These are phyloP conservation scores for Myrmecophaga tridactyla DNA, from an alignment of 2,113 vertebrate genomes.

Conservation along the genomic window DNA sequence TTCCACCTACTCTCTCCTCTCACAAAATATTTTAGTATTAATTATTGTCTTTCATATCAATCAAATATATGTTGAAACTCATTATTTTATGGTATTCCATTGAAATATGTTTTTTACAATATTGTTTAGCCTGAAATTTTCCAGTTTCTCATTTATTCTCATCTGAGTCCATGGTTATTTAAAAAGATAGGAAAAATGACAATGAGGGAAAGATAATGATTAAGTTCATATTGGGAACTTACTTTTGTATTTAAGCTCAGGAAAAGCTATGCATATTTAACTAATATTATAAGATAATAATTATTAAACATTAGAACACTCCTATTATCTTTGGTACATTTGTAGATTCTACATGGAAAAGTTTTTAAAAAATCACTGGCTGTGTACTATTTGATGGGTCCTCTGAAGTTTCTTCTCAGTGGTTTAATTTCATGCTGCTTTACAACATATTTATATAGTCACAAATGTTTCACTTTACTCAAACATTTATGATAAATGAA, in stretches of 20 bases:
- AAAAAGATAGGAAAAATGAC: background rate
- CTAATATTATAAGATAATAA: background rate
- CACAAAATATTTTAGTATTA: conserved; percentile 29
- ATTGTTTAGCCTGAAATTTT: conserved; percentile 47
- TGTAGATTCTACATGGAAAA: background rate
- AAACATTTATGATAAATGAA: background rate
- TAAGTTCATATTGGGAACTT: conserved; percentile 3
- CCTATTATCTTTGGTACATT: background rate
- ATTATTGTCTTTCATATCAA: conserved; percentile 41
- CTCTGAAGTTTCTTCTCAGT: background rate
- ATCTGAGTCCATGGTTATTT: background rate
- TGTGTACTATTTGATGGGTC: background rate
- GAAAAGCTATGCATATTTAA: background rate
- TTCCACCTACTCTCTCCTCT: background rate
- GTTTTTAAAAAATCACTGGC: background rate
- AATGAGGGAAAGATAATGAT: conserved; percentile 31
- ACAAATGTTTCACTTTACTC: background rate
- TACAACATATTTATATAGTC: background rate
- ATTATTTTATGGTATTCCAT: conserved; percentile 6
- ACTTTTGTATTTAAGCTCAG: background rate
- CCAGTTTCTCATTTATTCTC: conserved; percentile 29
- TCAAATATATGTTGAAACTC: background rate
- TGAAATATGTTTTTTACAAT: conserved; percentile 20
- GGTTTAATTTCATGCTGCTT: background rate
- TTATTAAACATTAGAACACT: background rate